These are phyloP conservation scores for Zaprionus nigranus DNA, from an alignment of 1,140 invertebrate genomes.

Conservation along the genomic window DNA sequence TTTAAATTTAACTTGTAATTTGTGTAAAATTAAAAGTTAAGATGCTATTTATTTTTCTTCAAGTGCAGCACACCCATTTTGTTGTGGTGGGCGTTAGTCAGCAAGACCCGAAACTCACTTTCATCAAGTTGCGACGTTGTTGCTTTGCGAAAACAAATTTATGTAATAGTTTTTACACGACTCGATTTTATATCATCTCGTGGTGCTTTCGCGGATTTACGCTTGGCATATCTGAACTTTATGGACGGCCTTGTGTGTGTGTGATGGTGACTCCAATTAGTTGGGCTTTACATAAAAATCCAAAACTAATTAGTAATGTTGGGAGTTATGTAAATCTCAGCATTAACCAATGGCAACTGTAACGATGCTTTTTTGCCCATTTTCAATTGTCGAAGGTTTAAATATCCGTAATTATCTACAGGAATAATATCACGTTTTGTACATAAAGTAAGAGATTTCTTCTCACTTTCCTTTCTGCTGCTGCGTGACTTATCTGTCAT, in stretches of 20 bases:
- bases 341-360: neutral
- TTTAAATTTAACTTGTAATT: neutral
- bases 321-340: slow-evolving; percentile 30
- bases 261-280: slow-evolving; percentile 63
- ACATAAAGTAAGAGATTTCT: slow-evolving; percentile 9
- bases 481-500: slow-evolving; percentile 25
- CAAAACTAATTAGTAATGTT: slow-evolving; percentile 52
- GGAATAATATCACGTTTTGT: slow-evolving; percentile 10
- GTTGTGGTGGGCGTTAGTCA: slow-evolving; percentile 34
- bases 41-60: neutral
- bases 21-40: neutral
- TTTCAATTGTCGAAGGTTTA: neutral
- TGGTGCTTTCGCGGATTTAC: slow-evolving; percentile 69
- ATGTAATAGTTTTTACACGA: slow-evolving; percentile 54
- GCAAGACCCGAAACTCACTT: slow-evolving; percentile 55
- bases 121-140: slow-evolving; percentile 55
- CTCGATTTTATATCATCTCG: slow-evolving; percentile 49
- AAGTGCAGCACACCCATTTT: slow-evolving; percentile 7
- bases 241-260: slow-evolving; percentile 33
- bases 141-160: slow-evolving; percentile 66
- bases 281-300: slow-evolving; percentile 41
- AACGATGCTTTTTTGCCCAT: neutral
- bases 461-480: slow-evolving; percentile 27
- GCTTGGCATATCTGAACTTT: slow-evolving; percentile 73
- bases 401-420: neutral